phyloP scores from a whole-genome alignment of 1,140 invertebrate genomes.

The Aculops lycopersici region DNA sequence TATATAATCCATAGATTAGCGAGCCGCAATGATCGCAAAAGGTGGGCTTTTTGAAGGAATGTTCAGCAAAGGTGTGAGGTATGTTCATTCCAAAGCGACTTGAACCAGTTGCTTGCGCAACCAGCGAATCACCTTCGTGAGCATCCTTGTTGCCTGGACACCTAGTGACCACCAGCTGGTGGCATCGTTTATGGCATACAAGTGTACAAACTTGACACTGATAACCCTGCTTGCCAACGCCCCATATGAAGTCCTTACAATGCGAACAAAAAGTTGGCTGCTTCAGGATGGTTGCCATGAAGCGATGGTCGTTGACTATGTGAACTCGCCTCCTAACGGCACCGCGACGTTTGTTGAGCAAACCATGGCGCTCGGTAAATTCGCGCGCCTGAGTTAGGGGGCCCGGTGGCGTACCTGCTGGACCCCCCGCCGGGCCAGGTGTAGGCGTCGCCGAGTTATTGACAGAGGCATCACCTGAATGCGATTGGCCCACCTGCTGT shows the following conservation, averaged over 20 bases:
- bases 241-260: constrained; percentile 84
- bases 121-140: too few relatives aligned
- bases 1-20: constrained; percentile 70
- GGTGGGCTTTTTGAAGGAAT: constrained; percentile 85
- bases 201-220: constrained; percentile 97
- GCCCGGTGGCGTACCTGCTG: too few relatives aligned
- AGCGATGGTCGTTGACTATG: constrained; percentile 93
- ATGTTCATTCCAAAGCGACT: constrained; percentile 89
- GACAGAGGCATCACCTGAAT: too few relatives aligned
- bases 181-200: constrained; percentile 87
- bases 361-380: constrained; percentile 64
- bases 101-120: too few relatives aligned
- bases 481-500: too few relatives aligned
- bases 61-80: constrained; percentile 50
- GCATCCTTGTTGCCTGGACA: constrained; percentile 62
- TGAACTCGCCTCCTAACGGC: constrained; percentile 77
- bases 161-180: constrained; percentile 64
- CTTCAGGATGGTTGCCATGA: constrained; percentile 92
- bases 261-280: constrained; percentile 71
- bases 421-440: too few relatives aligned
- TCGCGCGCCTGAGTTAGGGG: too few relatives aligned
- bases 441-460: too few relatives aligned
- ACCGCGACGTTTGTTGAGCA: constrained; percentile 59
- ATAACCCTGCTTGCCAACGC: constrained; percentile 94
- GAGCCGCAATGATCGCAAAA: constrained; percentile 99